phyloP scores from a whole-genome alignment of 2,888 invertebrate genomes.

The Lamproptera curius region DNA sequence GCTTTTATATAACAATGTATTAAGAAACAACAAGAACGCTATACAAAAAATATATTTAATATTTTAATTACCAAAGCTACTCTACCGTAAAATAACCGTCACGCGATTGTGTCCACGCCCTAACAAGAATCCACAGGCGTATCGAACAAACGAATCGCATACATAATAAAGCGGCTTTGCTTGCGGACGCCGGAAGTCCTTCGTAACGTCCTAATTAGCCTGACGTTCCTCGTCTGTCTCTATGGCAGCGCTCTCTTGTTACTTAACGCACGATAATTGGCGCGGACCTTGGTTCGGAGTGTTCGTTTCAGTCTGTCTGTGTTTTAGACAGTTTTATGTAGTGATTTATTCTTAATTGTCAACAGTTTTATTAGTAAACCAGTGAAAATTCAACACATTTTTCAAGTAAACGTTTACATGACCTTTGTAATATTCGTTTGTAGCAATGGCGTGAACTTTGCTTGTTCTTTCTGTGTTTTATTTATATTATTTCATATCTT shows the following conservation, averaged over 20 bases:
- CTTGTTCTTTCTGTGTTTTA: no score
- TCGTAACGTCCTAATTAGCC: slow-evolving; percentile 23
- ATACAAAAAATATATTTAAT: no score
- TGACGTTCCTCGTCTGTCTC: slow-evolving; percentile 23
- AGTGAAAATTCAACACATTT: not conserved
- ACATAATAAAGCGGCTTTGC: slow-evolving; percentile 14
- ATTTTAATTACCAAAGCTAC: no score
- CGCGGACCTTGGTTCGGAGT: slow-evolving; percentile 12
- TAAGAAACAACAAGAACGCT: no score
- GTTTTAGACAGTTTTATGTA: not conserved
- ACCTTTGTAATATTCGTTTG: not conserved
- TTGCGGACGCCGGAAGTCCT: slow-evolving; percentile 23
- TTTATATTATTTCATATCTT: no score
- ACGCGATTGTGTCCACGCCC: slow-evolving; percentile 3
- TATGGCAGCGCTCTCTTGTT: slow-evolving; percentile 3
- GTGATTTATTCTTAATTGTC: not conserved
- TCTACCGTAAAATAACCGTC: no score
- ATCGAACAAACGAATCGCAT: slow-evolving; percentile 18
- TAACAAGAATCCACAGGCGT: slow-evolving; percentile 6
- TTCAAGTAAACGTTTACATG: not conserved
- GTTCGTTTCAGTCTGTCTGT: slow-evolving; percentile 1
- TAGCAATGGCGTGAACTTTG: not conserved
- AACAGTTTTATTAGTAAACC: not conserved
- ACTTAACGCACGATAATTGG: slow-evolving; percentile 14
- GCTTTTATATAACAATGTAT: no score